Conservation (phyloP, 53 echinoderm and acorn worm genomes). For the Hippasteria phrygiana region DNA sequence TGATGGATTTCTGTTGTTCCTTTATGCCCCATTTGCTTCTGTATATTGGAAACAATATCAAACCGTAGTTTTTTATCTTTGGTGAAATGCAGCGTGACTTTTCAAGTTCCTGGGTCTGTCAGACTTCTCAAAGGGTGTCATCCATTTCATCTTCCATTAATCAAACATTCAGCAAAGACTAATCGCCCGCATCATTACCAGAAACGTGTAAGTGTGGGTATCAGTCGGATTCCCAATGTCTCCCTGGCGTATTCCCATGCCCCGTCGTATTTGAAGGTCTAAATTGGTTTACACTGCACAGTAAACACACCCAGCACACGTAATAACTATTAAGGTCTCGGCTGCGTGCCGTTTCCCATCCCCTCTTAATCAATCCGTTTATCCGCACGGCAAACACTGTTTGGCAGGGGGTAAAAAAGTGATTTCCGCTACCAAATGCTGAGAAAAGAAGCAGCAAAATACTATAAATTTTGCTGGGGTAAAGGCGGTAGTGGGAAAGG, state of each 20-base stretch:
- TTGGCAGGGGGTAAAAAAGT: neutral
- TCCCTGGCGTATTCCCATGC: neutral
- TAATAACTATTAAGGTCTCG: neutral
- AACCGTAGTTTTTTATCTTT: neutral
- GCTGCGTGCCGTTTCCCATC: neutral
- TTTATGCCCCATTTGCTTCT: too few relatives aligned
- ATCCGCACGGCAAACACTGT: slow-evolving; percentile 2
- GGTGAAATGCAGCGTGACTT: neutral
- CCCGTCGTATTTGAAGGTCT: neutral
- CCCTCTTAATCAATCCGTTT: neutral
- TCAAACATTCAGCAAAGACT: slow-evolving; percentile 14
- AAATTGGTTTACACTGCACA: slow-evolving; percentile 5
- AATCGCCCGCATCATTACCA: neutral
- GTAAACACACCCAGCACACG: slow-evolving; percentile 8
- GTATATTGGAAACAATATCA: neutral
- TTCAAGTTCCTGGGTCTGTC: neutral
- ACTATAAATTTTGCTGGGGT: neutral
- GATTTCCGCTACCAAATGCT: slow-evolving; percentile 1
- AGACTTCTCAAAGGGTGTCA: neutral
- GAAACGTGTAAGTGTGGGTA: neutral
- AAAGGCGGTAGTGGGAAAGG: neutral
- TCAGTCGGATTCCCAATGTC: neutral
- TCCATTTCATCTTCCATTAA: neutral
- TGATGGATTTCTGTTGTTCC: neutral
- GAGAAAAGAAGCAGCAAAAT: neutral